These are phyloP conservation scores for Tachina lurida DNA, from an alignment of 2,888 invertebrate species.

Conservation along the genomic window DNA sequence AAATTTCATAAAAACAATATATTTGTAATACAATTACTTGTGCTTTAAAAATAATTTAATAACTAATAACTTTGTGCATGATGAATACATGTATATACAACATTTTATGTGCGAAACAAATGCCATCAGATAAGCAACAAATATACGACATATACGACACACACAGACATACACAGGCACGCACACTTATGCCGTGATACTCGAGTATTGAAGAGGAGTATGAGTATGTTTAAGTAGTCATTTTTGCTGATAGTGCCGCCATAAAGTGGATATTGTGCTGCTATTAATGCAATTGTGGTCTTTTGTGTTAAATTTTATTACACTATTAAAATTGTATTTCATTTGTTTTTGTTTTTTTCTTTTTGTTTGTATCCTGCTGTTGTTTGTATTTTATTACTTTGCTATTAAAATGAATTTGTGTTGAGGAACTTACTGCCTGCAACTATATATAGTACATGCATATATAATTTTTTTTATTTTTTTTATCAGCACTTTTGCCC, in stretches of 20 bases:
- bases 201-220: neutral
- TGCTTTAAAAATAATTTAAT: constrained; percentile 53
- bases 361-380: constrained; percentile 1
- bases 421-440: constrained; percentile 47
- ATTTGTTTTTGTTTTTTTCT: neutral
- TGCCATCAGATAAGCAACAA: constrained; percentile 4
- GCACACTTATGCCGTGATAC: too few relatives aligned
- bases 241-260: constrained; percentile 45
- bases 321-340: constrained; percentile 65
- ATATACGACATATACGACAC: neutral
- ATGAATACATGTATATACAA: neutral
- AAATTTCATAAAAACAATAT: constrained; percentile 34
- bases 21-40: constrained; percentile 48
- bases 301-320: constrained; percentile 69
- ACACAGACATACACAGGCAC: too few relatives aligned
- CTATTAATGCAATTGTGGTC: constrained; percentile 67
- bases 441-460: constrained; percentile 6
- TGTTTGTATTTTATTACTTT: constrained; percentile 61
- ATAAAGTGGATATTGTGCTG: constrained; percentile 55
- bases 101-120: constrained; percentile 31
- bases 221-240: constrained; percentile 42
- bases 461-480: neutral
- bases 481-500: constrained; percentile 18
- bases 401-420: constrained; percentile 64
- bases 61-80: constrained; percentile 57